Conservation (phyloP, 2,888 invertebrate species). For the Ctena decussata region DNA sequence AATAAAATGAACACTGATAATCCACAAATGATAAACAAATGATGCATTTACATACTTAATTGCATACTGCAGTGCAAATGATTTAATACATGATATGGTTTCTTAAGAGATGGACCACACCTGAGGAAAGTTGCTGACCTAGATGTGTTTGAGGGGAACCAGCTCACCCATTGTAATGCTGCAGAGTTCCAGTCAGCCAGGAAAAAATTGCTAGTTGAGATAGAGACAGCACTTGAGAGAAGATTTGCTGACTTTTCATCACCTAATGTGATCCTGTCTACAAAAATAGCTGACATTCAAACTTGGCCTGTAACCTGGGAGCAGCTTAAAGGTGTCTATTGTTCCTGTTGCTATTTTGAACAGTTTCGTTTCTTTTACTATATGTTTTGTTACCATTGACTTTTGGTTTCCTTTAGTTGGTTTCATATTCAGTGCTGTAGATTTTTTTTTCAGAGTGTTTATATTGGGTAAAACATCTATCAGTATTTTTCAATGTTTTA, state of each 20-base stretch:
- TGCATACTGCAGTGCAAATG: too few relatives aligned
- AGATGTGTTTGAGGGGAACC: background rate
- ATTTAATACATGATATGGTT: too few relatives aligned
- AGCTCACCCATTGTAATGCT: background rate
- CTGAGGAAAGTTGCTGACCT: slow-evolving; percentile 7
- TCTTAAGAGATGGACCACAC: slow-evolving; percentile 24
- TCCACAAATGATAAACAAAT: too few relatives aligned
- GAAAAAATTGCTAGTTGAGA: background rate
- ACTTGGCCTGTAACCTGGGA: background rate
- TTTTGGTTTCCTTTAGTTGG: too few relatives aligned
- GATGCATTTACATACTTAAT: too few relatives aligned
- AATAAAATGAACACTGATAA: too few relatives aligned
- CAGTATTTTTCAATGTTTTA: too few relatives aligned
- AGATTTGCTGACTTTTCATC: slow-evolving; percentile 10
- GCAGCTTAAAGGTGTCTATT: background rate
- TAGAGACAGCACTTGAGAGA: background rate
- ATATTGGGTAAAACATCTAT: too few relatives aligned
- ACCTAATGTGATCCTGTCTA: background rate
- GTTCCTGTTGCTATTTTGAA: background rate
- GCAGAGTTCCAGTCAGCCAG: background rate
- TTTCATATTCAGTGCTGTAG: too few relatives aligned
- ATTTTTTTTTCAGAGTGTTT: too few relatives aligned
- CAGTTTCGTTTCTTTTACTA: background rate
- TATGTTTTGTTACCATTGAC: too few relatives aligned
- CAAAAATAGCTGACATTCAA: slow-evolving; percentile 19